phyloP scores from a whole-genome alignment of 2,113 vertebrate species.

The Oncorhynchus mykiss region DNA sequence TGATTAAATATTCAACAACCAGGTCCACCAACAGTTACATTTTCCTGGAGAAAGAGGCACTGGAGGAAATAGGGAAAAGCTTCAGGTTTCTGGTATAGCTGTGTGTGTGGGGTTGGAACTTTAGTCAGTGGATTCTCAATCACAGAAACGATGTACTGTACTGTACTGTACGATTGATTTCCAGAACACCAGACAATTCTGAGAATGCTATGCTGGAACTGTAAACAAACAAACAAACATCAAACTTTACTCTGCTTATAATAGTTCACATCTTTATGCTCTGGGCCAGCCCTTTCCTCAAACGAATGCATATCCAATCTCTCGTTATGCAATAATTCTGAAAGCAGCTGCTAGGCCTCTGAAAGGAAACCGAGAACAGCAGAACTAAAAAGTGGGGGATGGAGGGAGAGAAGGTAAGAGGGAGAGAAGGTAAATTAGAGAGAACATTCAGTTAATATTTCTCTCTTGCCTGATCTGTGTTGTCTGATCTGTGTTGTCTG shows the following conservation, averaged over 20 bases:
- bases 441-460: slow-evolving; percentile 47
- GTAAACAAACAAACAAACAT: neutral
- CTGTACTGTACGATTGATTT: too few relatives aligned
- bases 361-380: slow-evolving; percentile 20
- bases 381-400: slow-evolving; percentile 29
- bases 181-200: neutral
- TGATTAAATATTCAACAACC: slow-evolving; percentile 71
- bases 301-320: neutral
- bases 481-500: neutral
- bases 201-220: neutral
- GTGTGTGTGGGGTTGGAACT: too few relatives aligned
- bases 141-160: too few relatives aligned
- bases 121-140: too few relatives aligned
- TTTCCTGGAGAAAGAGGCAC: slow-evolving; percentile 43
- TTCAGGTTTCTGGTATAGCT: too few relatives aligned
- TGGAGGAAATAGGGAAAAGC: too few relatives aligned
- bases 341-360: slow-evolving; percentile 41
- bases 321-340: slow-evolving; percentile 21
- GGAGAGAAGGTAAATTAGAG: slow-evolving; percentile 56
- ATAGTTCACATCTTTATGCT: neutral
- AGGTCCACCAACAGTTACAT: slow-evolving; percentile 46
- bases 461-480: slow-evolving; percentile 3
- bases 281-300: neutral
- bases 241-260: neutral
- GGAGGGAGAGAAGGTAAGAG: slow-evolving; percentile 52